Evolutionary conservation across 2,888 invertebrate genomes (phyloP).

Genomic region (Furcula furcula): DNA sequence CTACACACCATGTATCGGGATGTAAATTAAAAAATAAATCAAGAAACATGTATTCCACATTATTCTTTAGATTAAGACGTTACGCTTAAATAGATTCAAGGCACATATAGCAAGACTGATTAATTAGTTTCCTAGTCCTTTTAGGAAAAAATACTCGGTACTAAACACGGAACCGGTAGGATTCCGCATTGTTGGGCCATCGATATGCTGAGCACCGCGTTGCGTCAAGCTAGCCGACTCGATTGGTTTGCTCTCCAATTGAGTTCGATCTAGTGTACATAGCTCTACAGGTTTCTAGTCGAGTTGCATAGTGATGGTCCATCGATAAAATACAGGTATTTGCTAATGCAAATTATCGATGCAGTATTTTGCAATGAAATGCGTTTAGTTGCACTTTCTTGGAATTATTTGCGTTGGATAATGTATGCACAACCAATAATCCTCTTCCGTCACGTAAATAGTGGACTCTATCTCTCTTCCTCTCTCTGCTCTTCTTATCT

Average conservation of each 20-base stretch:
- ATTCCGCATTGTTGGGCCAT: conserved; percentile 50
- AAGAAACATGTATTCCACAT: no score
- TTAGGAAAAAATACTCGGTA: conserved; percentile 28
- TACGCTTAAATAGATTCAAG: conserved; percentile 13
- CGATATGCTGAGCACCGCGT: conserved; percentile 38
- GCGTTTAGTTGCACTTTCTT: background rate
- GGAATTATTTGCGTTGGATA: no score
- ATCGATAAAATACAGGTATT: conserved; percentile 19
- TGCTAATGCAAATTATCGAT: conserved; percentile 14
- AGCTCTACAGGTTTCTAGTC: conserved; percentile 23
- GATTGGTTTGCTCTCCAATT: conserved; percentile 16
- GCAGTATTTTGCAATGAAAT: background rate
- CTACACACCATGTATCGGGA: no score
- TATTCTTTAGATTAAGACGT: conserved; percentile 15
- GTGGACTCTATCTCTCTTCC: no score
- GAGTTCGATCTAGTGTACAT: conserved; percentile 24
- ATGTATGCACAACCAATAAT: no score
- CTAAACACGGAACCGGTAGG: conserved; percentile 39
- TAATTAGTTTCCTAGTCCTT: conserved; percentile 33
- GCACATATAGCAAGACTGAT: conserved; percentile 19
- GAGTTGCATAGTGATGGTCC: conserved; percentile 24
- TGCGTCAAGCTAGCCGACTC: background rate
- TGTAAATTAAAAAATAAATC: no score
- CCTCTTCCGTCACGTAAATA: no score
- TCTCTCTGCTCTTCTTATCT: no score